A percentile compares a stretch with the other conserved stretches of the same genome.
Evolutionary conservation across 1,140 invertebrate species (phyloP).

Genomic region (Polypedilum vanderplanki): DNA sequence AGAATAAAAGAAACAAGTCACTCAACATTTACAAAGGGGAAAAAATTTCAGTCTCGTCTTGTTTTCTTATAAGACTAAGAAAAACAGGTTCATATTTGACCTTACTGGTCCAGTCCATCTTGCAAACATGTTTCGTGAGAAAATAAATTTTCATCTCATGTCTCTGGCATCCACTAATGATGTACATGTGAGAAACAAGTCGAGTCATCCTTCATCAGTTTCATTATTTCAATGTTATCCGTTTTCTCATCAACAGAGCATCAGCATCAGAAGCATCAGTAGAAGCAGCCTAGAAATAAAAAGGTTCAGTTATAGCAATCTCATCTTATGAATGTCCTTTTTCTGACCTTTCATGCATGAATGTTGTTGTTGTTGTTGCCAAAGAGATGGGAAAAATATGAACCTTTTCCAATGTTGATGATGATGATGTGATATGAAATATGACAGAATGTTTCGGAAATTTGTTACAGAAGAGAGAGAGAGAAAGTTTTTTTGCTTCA

Average conservation of each 20-base stretch:
- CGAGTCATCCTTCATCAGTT: slow-evolving; percentile 27
- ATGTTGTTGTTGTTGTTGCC: neutral
- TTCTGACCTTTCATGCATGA: slow-evolving; percentile 19
- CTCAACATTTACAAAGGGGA: neutral
- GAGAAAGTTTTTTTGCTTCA: no score
- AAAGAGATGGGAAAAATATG: neutral
- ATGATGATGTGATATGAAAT: slow-evolving; percentile 19
- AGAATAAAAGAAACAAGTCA: neutral
- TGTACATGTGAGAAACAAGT: neutral
- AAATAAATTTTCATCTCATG: no score
- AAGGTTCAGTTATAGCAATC: neutral
- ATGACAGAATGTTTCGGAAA: slow-evolving; percentile 17
- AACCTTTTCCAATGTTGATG: slow-evolving; percentile 2
- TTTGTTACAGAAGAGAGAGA: neutral
- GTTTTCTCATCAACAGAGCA: neutral
- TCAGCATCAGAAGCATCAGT: neutral
- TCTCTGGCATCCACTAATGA: no score
- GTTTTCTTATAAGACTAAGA: neutral
- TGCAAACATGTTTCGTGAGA: neutral
- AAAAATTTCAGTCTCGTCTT: neutral
- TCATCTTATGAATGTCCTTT: slow-evolving; percentile 24
- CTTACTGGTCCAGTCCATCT: neutral
- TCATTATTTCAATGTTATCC: slow-evolving; percentile 14
- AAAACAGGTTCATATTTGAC: neutral
- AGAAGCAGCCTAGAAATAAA: neutral